These are phyloP conservation scores for Lutjanus argentimaculatus DNA, from an alignment of 2,797 vertebrate genomes.

Conservation along the genomic window DNA sequence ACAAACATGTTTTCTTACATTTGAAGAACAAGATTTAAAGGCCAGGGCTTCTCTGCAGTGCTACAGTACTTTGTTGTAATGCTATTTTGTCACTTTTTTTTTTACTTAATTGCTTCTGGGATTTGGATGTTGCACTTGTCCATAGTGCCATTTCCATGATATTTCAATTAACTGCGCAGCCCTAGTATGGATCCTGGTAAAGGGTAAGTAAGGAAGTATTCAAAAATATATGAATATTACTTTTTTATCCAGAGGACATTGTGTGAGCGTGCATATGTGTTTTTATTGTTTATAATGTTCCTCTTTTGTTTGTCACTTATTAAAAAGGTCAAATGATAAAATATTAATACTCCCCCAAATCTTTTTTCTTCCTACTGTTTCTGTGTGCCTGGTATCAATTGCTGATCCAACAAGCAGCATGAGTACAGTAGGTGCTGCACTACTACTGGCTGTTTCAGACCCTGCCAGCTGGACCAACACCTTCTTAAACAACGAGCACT, in stretches of 20 bases:
- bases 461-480: slow-evolving; percentile 33
- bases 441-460: slow-evolving; percentile 27
- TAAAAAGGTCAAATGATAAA: slow-evolving; percentile 4
- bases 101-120: too few relatives aligned
- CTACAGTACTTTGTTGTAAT: too few relatives aligned
- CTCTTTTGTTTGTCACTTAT: neutral
- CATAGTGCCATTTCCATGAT: too few relatives aligned
- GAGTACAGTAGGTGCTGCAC: slow-evolving; percentile 19
- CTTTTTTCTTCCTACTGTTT: neutral
- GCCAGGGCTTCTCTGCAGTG: too few relatives aligned
- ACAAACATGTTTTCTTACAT: too few relatives aligned
- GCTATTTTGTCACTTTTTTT: too few relatives aligned
- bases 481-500: slow-evolving; percentile 28
- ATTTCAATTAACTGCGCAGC: too few relatives aligned
- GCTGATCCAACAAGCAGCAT: slow-evolving; percentile 30
- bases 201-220: neutral
- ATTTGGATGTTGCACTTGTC: too few relatives aligned
- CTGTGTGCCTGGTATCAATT: neutral
- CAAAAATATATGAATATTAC: neutral
- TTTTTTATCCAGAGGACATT: neutral
- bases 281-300: neutral
- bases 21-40: too few relatives aligned
- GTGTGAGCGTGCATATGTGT: too few relatives aligned
- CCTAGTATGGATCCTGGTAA: neutral
- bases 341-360: neutral